Percentiles rank a stretch among this genome's conserved stretches.
phyloP scores from a whole-genome alignment of 2,888 invertebrate species.

The Gymnoscelis rufifasciata region DNA sequence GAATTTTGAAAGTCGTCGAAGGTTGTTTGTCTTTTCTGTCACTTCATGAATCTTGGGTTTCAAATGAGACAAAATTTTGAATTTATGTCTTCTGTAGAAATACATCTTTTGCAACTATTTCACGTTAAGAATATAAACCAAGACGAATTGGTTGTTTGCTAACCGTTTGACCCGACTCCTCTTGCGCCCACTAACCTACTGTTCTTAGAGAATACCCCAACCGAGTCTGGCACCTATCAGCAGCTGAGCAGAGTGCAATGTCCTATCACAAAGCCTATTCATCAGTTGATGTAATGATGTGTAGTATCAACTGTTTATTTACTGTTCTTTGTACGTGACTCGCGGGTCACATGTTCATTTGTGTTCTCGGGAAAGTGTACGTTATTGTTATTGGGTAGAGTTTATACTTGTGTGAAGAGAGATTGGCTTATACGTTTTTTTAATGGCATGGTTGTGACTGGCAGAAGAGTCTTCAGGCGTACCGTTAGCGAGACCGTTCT shows the following conservation, averaged over 20 bases:
- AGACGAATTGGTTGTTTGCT: constrained; percentile 70
- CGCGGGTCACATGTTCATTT: constrained; percentile 40
- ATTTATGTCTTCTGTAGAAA: constrained; percentile 20
- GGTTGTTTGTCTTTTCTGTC: no score
- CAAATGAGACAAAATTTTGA: no score
- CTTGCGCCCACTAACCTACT: constrained; percentile 73
- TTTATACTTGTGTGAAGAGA: constrained; percentile 29
- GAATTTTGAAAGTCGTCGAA: no score
- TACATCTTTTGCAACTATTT: constrained; percentile 65
- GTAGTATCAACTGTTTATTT: constrained; percentile 77
- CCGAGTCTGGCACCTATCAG: constrained; percentile 51
- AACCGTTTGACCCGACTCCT: constrained; percentile 68
- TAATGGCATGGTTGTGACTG: constrained; percentile 44
- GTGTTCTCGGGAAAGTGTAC: constrained; percentile 32
- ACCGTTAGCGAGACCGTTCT: constrained; percentile 69
- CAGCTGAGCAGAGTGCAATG: constrained; percentile 49
- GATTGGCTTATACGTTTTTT: constrained; percentile 31
- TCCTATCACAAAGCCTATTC: constrained; percentile 53
- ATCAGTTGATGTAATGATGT: constrained; percentile 72
- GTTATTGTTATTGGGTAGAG: constrained; percentile 32
- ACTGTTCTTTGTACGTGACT: constrained; percentile 46
- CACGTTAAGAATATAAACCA: constrained; percentile 56
- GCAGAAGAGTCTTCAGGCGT: constrained; percentile 67
- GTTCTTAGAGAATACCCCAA: constrained; percentile 52
- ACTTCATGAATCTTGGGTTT: no score